phyloP scores from a whole-genome alignment of 2,797 vertebrate genomes.

The Falco berigora region DNA sequence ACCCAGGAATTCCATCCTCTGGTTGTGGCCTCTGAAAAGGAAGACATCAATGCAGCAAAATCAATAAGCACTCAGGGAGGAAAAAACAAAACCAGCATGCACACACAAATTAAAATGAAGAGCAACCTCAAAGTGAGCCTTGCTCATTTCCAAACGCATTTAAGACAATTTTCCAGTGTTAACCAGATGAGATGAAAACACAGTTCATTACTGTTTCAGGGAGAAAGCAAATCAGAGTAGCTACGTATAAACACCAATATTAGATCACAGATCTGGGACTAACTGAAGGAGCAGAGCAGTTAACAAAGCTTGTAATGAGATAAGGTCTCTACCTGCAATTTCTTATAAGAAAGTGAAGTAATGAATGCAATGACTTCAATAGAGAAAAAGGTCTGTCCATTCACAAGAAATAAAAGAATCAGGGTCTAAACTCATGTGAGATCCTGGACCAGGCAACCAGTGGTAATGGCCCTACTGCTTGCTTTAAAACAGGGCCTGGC shows the following conservation, averaged over 20 bases:
- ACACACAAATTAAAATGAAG: slow-evolving; percentile 25
- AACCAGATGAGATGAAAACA: slow-evolving; percentile 17
- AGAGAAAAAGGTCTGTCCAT: not conserved
- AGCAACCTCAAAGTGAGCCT: not conserved
- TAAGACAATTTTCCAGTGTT: slow-evolving; percentile 8
- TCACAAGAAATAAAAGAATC: not conserved
- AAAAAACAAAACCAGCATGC: slow-evolving; percentile 24
- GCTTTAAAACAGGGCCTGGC: not conserved
- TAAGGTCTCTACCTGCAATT: not conserved
- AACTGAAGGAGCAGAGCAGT: not conserved
- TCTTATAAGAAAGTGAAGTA: not conserved
- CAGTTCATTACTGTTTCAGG: not conserved
- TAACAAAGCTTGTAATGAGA: not conserved
- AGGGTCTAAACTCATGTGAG: not conserved
- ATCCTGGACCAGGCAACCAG: not conserved
- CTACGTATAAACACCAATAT: not conserved
- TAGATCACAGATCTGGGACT: not conserved
- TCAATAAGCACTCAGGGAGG: slow-evolving; percentile 52
- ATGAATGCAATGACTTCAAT: not conserved
- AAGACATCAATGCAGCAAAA: slow-evolving; percentile 54
- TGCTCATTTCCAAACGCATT: slow-evolving; percentile 24
- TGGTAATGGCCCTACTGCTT: not conserved
- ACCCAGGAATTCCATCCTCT: slow-evolving; percentile 99
- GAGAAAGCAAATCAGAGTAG: not conserved
- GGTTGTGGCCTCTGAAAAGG: slow-evolving; percentile 90